Conservation (phyloP, 92 coral and sea anemone species). For the Epizoanthus scotinus region DNA sequence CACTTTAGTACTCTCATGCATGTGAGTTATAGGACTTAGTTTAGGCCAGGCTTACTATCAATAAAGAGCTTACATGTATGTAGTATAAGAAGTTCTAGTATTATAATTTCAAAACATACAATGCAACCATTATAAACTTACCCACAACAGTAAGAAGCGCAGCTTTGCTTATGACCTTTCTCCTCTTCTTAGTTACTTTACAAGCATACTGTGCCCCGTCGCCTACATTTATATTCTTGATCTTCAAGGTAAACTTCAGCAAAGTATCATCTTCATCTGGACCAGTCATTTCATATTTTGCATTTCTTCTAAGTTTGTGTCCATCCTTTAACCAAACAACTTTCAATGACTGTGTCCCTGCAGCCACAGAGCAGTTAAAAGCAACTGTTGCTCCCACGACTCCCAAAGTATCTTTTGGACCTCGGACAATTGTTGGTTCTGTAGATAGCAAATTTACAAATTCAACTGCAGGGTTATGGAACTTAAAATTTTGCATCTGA, state of each 20-base stretch:
- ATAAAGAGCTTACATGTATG: too few species aligned
- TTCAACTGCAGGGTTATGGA: background rate
- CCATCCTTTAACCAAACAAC: slow-evolving; percentile 75
- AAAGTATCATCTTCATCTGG: slow-evolving; percentile 1
- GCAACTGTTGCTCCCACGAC: slow-evolving; percentile 45
- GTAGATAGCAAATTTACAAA: background rate
- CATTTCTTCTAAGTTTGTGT: background rate
- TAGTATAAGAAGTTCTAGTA: background rate
- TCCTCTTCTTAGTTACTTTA: slow-evolving; percentile 12
- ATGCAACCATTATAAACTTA: background rate
- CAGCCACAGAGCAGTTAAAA: slow-evolving; percentile 71
- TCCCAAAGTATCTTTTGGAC: slow-evolving; percentile 51
- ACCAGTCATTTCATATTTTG: slow-evolving; percentile 37
- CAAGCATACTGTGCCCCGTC: background rate
- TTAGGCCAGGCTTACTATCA: too few species aligned
- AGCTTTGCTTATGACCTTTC: background rate
- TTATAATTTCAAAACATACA: background rate
- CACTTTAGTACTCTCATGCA: too few species aligned
- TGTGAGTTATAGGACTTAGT: too few species aligned
- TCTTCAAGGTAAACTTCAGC: slow-evolving; percentile 5
- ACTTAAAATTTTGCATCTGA: too few species aligned
- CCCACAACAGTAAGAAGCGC: slow-evolving; percentile 11
- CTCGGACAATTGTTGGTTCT: slow-evolving; percentile 82
- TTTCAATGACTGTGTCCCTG: slow-evolving; percentile 14
- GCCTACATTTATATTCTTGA: background rate